Base-by-base conservation (phyloP, 1,140 invertebrate genomes). In the Cryptotermes secundus region DNA sequence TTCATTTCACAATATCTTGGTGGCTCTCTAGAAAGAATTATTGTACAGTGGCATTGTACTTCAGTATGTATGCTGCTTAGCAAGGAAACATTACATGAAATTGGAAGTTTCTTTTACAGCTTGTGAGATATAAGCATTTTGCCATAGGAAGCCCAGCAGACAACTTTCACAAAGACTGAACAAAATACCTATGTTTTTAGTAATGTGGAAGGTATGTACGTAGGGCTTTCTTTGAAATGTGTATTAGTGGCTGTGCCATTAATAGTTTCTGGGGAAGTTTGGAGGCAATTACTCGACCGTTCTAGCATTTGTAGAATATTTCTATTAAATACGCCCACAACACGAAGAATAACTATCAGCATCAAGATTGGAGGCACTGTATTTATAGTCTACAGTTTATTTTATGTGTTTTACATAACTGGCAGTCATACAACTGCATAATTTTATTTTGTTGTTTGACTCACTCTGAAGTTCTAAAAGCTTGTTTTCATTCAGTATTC, bases 171-270 rank as follows among this genome's bases (percentile, higher is more conserved):
- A 42, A 42, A 42, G 38, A 42, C 9, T 14, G 16, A 42, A 42
- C 38, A 42, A 9, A 31, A 31, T n/a, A 72, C 59, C 26, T 72
- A 72, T n/a, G 59, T 72, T 72, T 72, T 72, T 72, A 72, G n/a
- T 72, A 72, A 31, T n/a, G 26, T 31, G 26, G 59, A 72, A 72
- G 59, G 59, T 72, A 72, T 72, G 59, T 72, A 72, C 59, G 59
- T 72, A n/a, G 59, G 59, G n/a, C 31, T 72, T 31, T 72, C 59
- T 72, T 82, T 38, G 9, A 38, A 53, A 82, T 82, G 24, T 82
- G 81, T 45, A 19, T 53, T 38, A 35, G 12, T 31, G 22, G 38
- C 42, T 82, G 81, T 82, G 45, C 81, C 31, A 31, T 82, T 82
- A 45, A 82, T 82, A 45, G 81, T 82, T 82, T 82, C 81, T 31